Base-by-base conservation (phyloP, 2,113 vertebrate genomes). In the Coturnix japonica region DNA sequence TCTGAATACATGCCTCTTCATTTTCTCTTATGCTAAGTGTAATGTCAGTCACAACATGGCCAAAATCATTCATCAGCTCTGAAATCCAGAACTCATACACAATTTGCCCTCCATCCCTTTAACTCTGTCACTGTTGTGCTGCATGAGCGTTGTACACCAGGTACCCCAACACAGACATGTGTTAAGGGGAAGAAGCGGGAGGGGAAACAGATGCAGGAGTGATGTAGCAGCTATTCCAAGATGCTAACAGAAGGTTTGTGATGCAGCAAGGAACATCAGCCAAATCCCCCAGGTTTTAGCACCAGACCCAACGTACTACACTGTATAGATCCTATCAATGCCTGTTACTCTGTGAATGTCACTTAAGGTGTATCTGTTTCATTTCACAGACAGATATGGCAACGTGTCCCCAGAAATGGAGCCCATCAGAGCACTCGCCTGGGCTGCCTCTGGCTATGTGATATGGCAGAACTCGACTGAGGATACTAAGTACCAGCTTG, bases 401-500 rank as follows among this genome's bases (percentile, higher is more conserved):
- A 95, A 97, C 33, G 46, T 99, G 7, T n/a, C 97, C 59, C 97
- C 97, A 2, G 98, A 98, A 69, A 98, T 99, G 98, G 90, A 97
- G 87, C 99, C 98, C 33, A 43, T 99, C 74, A 96, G 80, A 96
- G 94, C 97, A 75, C 97, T 99, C 10, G 98, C 97, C 6, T 83
- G 57, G 18, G 98, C 90, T 4, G 98, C 98, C 61, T 96, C 98
- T 75, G 98, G 98, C 93, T 98, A 98, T 2, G 44, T 99, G 81
- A 98, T 98, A 97, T 98, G 99, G 97, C 97, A 97, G 23, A 98
- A 99, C 83, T 99, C 99, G 19, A 99, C 96, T 5, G 98, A 99
- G 93, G 93, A 98, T 73, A 99, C 98, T 0, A 96, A 97, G 61
- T 98, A 98, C 95, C 98, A 98, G 49, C 81, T 99, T 92, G 97